Percentiles rank a stretch among this genome's conserved stretches.
Conservation (phyloP, 2,888 invertebrate genomes). For the Lasius fuliginosus region DNA sequence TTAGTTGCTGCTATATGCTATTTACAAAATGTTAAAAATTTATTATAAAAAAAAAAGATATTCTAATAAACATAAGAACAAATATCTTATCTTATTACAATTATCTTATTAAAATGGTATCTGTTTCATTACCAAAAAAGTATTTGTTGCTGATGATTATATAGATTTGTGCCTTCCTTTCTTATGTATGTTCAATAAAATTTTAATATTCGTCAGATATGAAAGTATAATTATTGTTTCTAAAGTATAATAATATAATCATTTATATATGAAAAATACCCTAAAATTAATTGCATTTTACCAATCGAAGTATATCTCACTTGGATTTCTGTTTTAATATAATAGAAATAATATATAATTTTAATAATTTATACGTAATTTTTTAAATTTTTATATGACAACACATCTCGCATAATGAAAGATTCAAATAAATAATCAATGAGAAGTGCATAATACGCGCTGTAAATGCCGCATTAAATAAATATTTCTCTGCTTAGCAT, state of each 20-base stretch:
- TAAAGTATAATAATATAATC: background rate
- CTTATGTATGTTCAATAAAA: background rate
- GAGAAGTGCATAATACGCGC: background rate
- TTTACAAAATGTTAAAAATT: background rate
- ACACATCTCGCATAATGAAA: background rate
- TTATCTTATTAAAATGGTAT: background rate
- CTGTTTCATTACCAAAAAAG: background rate
- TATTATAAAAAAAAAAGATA: background rate
- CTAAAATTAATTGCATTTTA: background rate
- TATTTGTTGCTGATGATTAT: background rate
- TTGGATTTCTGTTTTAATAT: background rate
- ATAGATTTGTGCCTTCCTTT: background rate
- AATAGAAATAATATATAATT: background rate
- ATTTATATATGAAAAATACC: background rate
- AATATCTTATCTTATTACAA: background rate
- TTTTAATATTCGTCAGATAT: background rate
- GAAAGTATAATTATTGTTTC: background rate
- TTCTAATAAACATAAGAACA: background rate
- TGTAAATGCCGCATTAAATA: background rate
- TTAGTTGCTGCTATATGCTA: background rate
- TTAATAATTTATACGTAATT: background rate
- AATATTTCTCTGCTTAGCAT: background rate
- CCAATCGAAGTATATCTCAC: background rate
- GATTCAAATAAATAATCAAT: background rate
- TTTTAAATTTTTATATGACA: conserved; percentile 5